Conservation (phyloP, 2,888 invertebrate species). For the Epirrhoe tristata region DNA sequence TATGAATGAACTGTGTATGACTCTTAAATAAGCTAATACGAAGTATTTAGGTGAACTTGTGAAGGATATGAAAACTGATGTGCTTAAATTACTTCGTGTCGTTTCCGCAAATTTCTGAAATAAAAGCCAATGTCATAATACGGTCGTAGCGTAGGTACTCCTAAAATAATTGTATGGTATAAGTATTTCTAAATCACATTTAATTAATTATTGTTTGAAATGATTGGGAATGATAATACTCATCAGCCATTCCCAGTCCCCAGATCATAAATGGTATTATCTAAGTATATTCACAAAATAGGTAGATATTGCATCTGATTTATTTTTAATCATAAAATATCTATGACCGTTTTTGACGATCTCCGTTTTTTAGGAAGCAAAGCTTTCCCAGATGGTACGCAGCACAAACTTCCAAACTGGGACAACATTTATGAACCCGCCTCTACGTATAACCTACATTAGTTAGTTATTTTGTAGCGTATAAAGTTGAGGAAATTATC, state of each 20-base stretch:
- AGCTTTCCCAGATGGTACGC: not conserved
- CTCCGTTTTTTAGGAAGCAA: not conserved
- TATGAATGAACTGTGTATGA: not conserved
- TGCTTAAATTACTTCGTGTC: not conserved
- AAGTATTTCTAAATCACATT: too few relatives aligned
- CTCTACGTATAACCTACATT: not conserved
- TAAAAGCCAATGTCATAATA: not conserved
- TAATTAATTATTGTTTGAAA: too few relatives aligned
- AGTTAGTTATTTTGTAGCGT: not conserved
- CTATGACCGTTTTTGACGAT: not conserved
- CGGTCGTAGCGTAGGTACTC: not conserved
- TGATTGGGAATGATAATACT: too few relatives aligned
- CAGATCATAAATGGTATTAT: too few relatives aligned
- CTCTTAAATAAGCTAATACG: not conserved
- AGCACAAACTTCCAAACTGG: constrained; percentile 14
- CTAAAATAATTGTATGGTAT: too few relatives aligned
- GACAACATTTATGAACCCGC: not conserved
- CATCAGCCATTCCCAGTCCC: too few relatives aligned
- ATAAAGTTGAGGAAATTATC: not conserved
- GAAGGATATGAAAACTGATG: not conserved
- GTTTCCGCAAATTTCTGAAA: not conserved
- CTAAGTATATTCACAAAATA: too few relatives aligned
- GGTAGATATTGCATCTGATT: too few relatives aligned
- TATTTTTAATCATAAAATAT: too few relatives aligned
- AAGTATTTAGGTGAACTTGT: not conserved